Base-by-base conservation (phyloP, 2,797 vertebrate genomes). In the Phrynocephalus vlangalii region DNA sequence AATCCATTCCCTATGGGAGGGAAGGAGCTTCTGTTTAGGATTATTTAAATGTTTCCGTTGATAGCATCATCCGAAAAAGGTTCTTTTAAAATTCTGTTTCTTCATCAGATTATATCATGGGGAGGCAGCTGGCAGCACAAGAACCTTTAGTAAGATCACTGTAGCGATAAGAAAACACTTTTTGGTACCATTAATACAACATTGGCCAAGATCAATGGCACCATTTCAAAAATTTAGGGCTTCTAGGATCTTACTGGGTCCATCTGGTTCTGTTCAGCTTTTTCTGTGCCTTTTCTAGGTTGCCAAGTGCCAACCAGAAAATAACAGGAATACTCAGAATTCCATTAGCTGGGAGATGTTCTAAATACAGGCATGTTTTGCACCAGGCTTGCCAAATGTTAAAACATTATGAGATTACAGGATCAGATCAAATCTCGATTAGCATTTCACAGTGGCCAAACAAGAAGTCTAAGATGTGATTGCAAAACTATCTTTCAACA, bases 11-110 rank as follows among this genome's bases (percentile, higher is more conserved):
- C n/a, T 0, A 0, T 48, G 87, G 88, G 66, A 88, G 79, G 24
- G 83, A 68, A 67, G 10, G n/a, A 86, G 66, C 68, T 2, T 1
- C 28, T 82, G 67, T 73, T 93, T 91, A 89, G 86, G 90, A 56
- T 89, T 87, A 85, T 66, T 92, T 78, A 85, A 87, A 90, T 16
- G 24, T 87, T 87, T 87, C 60, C 70, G 26, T 71, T 70, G 78
- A 90, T 76, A 91, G 71, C 33, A 88, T 56, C 0, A 0, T 16
- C 63, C n/a, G 30, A 71, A 87, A 67, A 63, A 84, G 85, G 79
- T 87, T 56, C 84, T 82, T 73, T 71, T 75, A 82, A 81, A 56
- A 82, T 85, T 63, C 79, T 85, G 52, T 78, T 50, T 24, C 63
- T 75, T 70, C 63, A 82, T 26, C 87, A 80, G 72, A 80, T 79